Conservation (phyloP, 2,888 invertebrate genomes). For the Himalopsyche anomala region DNA sequence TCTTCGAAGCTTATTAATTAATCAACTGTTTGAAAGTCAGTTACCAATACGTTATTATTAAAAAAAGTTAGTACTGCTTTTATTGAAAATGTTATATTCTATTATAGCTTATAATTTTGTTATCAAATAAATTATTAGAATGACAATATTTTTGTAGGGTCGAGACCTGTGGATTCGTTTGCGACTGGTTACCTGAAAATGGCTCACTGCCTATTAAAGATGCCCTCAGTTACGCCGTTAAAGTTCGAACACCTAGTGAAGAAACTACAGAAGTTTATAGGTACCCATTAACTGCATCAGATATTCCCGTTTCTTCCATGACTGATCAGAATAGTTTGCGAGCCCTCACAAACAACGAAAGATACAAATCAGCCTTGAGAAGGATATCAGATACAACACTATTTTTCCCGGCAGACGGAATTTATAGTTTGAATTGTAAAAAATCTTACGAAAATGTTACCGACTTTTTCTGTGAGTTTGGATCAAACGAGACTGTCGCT, state of each 20-base stretch:
- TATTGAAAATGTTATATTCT: too few relatives aligned
- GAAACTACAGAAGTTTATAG: conserved; percentile 72
- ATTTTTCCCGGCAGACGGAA: conserved; percentile 80
- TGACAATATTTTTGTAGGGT: conserved; percentile 68
- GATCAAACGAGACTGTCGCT: conserved; percentile 51
- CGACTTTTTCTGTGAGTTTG: conserved; percentile 58
- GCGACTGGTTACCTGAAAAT: conserved; percentile 72
- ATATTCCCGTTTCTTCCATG: conserved; percentile 61
- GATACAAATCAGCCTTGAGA: conserved; percentile 77
- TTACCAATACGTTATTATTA: too few relatives aligned
- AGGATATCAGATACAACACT: conserved; percentile 76
- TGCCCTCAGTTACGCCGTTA: conserved; percentile 77
- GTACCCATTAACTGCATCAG: conserved; percentile 70
- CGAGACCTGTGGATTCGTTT: conserved; percentile 79
- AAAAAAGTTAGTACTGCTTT: too few relatives aligned
- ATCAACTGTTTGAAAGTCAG: too few relatives aligned
- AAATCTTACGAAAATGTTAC: conserved; percentile 54
- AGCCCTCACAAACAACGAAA: conserved; percentile 77
- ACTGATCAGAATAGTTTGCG: conserved; percentile 75
- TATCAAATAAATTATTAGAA: background rate
- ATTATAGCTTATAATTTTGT: too few relatives aligned
- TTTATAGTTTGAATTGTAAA: conserved; percentile 74
- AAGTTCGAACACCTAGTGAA: conserved; percentile 72
- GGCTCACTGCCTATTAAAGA: conserved; percentile 70
- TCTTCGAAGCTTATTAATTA: too few relatives aligned